Evolutionary conservation across 1,140 invertebrate genomes (phyloP), one percentile per base, ranked within the genome.

Genomic region (Mycetomoellerius zeteki): DNA sequence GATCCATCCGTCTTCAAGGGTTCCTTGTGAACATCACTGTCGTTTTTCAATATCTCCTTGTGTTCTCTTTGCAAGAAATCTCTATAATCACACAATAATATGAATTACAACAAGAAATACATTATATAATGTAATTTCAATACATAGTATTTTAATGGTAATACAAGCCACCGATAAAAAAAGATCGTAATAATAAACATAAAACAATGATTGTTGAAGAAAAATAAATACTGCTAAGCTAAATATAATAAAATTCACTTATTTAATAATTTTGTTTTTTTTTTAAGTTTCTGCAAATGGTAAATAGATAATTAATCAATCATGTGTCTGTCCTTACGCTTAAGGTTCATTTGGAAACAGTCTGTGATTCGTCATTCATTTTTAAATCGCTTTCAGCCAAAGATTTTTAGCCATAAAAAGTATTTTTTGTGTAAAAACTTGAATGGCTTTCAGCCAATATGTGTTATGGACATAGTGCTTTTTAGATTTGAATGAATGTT

Each of bases 1-100:
- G 93, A 89, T 24, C 92, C n/a, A 12, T 96, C 95, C 14, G 94
- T 91, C 73, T 95, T 95, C 12, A 96, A 90, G 4, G 96, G 95
- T 75, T 94, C 94, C 88, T 95, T 96, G 85, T 95, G 93, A 37
- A 94, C 91, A 90, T 96, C 37, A 47, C 54, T 77, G 21, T 89
- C 80, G 16, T 73, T 69, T 62, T 86, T 90, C 16, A 50, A 67
- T 69, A 62, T 24, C 21, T 91, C 78, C 60, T 72, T 90, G 2
- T 78, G 30, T 21, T 82, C 85, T 64, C 87, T 87, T 69, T 90
- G 85, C 2, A 69, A n/a, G 30, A 81, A 73, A 62, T 88, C 87
- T 73, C 85, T 92, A 16, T 56, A 84, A 73, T 27, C 7, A 69
- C 7, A 37, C 21, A 27, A 27, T 43, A 52, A 88, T 56, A 58